Evolutionary conservation across 2,797 vertebrate genomes (phyloP), one percentile per base, ranked within the genome.

Genomic region (Schizopygopsis pylzovi): DNA sequence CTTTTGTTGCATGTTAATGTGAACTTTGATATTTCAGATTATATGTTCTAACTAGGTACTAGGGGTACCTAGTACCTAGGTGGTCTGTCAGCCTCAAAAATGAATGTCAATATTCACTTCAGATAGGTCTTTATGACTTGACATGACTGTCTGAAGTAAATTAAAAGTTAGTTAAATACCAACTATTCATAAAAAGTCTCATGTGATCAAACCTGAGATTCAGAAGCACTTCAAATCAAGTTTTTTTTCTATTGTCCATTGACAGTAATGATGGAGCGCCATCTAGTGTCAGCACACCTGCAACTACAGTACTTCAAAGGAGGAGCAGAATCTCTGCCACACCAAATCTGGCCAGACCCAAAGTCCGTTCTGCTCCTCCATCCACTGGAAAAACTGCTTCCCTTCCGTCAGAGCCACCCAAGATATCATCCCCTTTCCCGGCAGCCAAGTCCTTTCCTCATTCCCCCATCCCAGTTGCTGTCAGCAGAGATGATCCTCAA

Each of bases 301-400:
- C 93, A 65, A 87, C 93, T 86, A 93, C 93, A 81, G 82, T 73
- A n/a, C 83, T 93, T 4, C 97, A 97, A 91, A 97, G 97, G 91
- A 96, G 97, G 93, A 97, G 97, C 88, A 94, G 97, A 20, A 91
- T 98, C 88, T 95, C 96, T 59, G 93, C 96, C 85, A 87, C 92
- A 85, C 93, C 94, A 59, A 95, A 94, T 90, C 86, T 95, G 67
- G 90, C 87, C 68, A 97, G 96, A 90, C 96, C 97, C 81, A 95
- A 95, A 92, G 92, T 96, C 73, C 92, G 93, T 80, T 92, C 94
- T 2, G 91, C 94, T 82, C 87, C 87, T 4, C 0, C 85, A 1
- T 71, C 90, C 22, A 15, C 90, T 83, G 91, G 94, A 86, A 88
- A 87, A 6, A 87, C 92, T 71, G 96, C 93, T 83, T 89, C 84